Base-by-base conservation (phyloP, 2,797 vertebrate species). In the Odontamblyopus rebecca region DNA sequence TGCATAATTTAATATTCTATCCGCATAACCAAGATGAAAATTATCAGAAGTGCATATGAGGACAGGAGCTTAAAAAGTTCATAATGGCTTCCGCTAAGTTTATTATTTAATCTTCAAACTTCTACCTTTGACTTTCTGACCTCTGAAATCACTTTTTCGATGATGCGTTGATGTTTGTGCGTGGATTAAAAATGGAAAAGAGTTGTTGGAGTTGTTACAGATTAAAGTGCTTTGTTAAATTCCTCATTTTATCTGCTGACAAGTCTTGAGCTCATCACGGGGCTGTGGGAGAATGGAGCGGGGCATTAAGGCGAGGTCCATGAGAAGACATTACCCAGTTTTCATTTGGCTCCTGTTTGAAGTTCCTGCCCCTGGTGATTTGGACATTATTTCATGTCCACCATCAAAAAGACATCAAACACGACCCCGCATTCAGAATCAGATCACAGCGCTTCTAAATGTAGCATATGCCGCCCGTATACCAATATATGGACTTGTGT, bases 321-420 rank as follows among this genome's bases (percentile, higher is more conserved):
- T 9, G 44, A 48, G 82, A 84, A 89, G 89, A 89, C 90, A 86
- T 90, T 86, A 81, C 82, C 66, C 83, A 81, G 82, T 88, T 87
- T 90, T 88, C 84, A 83, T 88, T 84, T 82, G 82, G 76, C 77
- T 70, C 68, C n/a, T 38, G 85, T 94, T 92, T 93, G 91, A 93
- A 90, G 90, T 92, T 85, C 29, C 74, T 51, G 87, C 90, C 85
- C 72, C 86, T 88, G 81, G 89, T 89, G 87, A 86, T 89, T 91
- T 91, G 79, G 87, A 90, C 89, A 92, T 92, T 92, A 91, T 92
- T 93, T 93, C 88, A 93, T 90, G 91, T 93, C 92, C 88, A 93
- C 91, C 91, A 92, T 93, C 92, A 92, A 93, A 91, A 92, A 91
- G 84, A 91, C 90, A 93, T 93, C 91, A 93, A 92, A 92, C 85